phyloP scores from a whole-genome alignment of 2,888 invertebrate species.

The Aspidiotus destructor region DNA sequence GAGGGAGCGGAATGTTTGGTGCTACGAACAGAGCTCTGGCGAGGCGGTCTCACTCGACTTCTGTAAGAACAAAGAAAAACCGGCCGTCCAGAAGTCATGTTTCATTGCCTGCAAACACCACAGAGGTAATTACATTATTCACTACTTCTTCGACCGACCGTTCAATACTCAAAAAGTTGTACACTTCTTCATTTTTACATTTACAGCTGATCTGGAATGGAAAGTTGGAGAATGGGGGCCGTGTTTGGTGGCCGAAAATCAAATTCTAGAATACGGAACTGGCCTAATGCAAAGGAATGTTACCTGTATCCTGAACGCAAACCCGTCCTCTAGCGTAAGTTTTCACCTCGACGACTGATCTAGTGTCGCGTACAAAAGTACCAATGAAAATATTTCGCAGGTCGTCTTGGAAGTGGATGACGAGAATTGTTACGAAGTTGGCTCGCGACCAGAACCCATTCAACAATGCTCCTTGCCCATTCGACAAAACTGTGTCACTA shows the following conservation, averaged over 20 bases:
- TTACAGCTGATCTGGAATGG: constrained; percentile 41
- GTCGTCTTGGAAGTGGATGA: constrained; percentile 38
- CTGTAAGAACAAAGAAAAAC: constrained; percentile 38
- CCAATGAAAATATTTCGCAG: constrained; percentile 6
- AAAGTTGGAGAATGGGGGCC: constrained; percentile 40
- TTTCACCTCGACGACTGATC: too few species aligned
- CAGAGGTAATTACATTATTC: constrained; percentile 36
- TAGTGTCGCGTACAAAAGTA: not conserved
- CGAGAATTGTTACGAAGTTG: constrained; percentile 40
- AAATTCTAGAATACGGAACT: constrained; percentile 35
- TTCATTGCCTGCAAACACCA: constrained; percentile 40
- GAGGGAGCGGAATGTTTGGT: constrained; percentile 39
- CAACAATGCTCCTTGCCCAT: constrained; percentile 40
- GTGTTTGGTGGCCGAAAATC: constrained; percentile 37
- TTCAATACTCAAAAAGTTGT: too few species aligned
- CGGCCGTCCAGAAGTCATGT: constrained; percentile 38
- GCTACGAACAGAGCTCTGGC: constrained; percentile 38
- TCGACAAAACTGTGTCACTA: constrained; percentile 41
- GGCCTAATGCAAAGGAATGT: constrained; percentile 40
- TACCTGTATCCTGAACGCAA: constrained; percentile 39
- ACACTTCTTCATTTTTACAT: too few species aligned
- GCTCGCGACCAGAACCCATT: constrained; percentile 39
- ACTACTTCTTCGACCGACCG: not conserved
- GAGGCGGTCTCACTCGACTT: constrained; percentile 37
- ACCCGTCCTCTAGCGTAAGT: constrained; percentile 38